Conservation (phyloP, 2,797 vertebrate species). For the Craterocephalus amniculus region DNA sequence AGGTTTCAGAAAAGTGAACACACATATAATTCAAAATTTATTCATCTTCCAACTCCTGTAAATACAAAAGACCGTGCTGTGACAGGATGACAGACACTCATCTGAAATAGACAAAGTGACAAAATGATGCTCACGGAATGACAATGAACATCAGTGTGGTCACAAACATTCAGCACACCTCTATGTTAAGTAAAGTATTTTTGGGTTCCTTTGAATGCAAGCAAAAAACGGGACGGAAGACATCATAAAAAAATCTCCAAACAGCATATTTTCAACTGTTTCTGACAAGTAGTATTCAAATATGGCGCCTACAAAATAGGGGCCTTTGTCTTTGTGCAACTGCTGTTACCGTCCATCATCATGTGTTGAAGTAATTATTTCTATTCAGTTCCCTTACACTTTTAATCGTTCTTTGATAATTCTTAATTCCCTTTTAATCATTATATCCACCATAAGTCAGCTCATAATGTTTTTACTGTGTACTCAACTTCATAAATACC, state of each 20-base stretch:
- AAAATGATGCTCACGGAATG: conserved; percentile 22
- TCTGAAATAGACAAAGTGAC: conserved; percentile 25
- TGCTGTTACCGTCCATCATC: conserved; percentile 13
- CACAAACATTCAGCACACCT: background rate
- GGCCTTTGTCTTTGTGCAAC: background rate
- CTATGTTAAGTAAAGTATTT: conserved; percentile 34
- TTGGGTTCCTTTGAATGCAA: conserved; percentile 18
- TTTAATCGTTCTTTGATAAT: too few species aligned
- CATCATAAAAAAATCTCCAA: background rate
- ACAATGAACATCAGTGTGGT: conserved; percentile 17
- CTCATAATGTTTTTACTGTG: too few species aligned
- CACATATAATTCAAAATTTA: conserved; percentile 24
- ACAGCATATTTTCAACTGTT: background rate
- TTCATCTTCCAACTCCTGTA: background rate
- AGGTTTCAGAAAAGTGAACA: conserved; percentile 39
- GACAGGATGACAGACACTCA: conserved; percentile 32
- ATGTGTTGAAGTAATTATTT: too few species aligned
- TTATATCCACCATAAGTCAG: too few species aligned
- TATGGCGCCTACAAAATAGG: background rate
- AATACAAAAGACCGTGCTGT: conserved; percentile 7
- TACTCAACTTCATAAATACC: too few species aligned
- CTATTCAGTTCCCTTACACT: conserved; percentile 1
- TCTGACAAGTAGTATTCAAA: background rate
- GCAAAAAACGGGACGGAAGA: conserved; percentile 11
- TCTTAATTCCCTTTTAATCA: too few species aligned